phyloP scores from a whole-genome alignment of 2,797 vertebrate species.

The Sphenodon punctatus region DNA sequence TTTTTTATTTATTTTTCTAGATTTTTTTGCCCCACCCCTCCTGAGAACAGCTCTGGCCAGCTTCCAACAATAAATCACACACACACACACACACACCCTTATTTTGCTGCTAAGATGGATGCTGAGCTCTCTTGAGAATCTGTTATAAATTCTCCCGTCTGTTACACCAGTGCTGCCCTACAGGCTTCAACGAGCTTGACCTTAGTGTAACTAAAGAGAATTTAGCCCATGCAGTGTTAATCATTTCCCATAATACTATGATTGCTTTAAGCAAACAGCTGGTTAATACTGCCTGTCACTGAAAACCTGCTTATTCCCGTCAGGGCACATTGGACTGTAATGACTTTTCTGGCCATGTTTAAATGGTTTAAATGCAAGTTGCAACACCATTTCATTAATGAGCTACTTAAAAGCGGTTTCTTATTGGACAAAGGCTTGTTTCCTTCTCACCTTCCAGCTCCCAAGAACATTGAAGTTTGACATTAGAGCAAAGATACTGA shows the following conservation, averaged over 20 bases:
- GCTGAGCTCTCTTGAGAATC: too few relatives aligned
- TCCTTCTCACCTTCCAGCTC: neutral
- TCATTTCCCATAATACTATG: neutral
- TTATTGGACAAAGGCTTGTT: neutral
- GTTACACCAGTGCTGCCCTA: fast-evolving
- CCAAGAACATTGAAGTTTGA: fast-evolving
- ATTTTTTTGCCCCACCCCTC: too few relatives aligned
- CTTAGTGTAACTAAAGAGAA: neutral
- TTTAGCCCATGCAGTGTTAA: fast-evolving
- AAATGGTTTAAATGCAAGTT: neutral
- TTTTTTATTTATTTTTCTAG: too few relatives aligned
- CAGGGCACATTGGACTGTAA: neutral
- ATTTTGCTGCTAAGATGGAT: too few relatives aligned
- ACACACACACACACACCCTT: too few relatives aligned
- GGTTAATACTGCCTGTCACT: neutral
- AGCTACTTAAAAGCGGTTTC: too few relatives aligned
- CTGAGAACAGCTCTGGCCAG: too few relatives aligned
- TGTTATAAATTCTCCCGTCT: neutral
- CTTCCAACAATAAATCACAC: too few relatives aligned
- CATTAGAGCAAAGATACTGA: neutral
- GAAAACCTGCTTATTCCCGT: neutral
- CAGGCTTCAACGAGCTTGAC: neutral
- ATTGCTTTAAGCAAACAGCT: neutral
- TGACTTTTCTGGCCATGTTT: neutral
- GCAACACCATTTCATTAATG: neutral